These are phyloP conservation scores for Zaprionus taronus DNA, from an alignment of 1,140 invertebrate genomes.

Conservation along the genomic window DNA sequence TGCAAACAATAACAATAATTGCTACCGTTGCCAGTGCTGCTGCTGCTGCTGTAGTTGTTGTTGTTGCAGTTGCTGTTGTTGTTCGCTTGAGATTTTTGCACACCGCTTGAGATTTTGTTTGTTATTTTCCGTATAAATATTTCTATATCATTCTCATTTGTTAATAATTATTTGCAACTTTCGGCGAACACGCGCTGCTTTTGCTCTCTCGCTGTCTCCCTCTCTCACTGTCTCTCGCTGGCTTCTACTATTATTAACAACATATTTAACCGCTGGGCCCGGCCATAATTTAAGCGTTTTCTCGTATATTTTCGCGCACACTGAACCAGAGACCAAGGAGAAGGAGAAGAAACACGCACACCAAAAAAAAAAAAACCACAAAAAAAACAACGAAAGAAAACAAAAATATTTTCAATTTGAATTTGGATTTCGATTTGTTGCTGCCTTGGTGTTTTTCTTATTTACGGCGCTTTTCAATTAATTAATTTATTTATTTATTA, in stretches of 20 bases:
- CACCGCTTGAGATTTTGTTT: conserved; percentile 30
- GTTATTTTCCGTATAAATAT: conserved; percentile 7
- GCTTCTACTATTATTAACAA: conserved; percentile 18
- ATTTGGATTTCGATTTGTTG: neutral
- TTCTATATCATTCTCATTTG: conserved; percentile 3
- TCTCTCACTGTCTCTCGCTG: neutral
- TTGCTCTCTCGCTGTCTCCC: neutral
- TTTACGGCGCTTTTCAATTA: neutral
- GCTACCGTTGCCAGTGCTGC: neutral
- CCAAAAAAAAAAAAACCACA: neutral
- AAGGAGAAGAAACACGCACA: neutral
- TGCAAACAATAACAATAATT: conserved; percentile 14
- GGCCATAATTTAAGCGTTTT: conserved; percentile 29
- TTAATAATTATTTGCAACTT: conserved; percentile 31
- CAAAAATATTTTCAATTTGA: neutral
- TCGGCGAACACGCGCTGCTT: conserved; percentile 19
- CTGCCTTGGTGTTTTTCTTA: neutral
- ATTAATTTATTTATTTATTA: conserved; percentile 1
- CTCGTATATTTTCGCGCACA: conserved; percentile 30
- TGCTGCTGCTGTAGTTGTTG: conserved; percentile 13
- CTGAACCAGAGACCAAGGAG: neutral
- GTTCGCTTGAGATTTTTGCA: conserved; percentile 35
- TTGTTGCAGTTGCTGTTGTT: neutral
- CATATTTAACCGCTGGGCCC: conserved; percentile 29
- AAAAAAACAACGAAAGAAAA: neutral